These are phyloP conservation scores for Champsocephalus gunnari DNA, from an alignment of 2,797 vertebrate genomes.

Conservation along the genomic window DNA sequence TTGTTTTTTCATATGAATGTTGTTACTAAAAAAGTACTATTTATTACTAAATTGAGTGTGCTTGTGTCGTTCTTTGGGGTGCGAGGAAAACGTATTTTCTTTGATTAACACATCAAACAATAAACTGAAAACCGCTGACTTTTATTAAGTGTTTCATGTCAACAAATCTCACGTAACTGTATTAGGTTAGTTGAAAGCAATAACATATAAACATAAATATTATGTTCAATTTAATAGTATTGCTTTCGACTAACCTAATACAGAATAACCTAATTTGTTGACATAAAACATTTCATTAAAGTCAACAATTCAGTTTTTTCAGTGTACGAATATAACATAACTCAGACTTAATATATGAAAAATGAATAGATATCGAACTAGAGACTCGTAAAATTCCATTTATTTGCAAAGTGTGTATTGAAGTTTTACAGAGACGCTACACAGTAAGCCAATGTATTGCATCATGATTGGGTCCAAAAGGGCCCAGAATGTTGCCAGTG, in stretches of 20 bases:
- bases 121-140: too few species aligned
- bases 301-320: too few species aligned
- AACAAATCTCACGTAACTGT: too few species aligned
- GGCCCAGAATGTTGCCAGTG: constrained; percentile 16
- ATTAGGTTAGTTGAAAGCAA: too few species aligned
- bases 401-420: constrained; percentile 54
- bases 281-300: too few species aligned
- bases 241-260: too few species aligned
- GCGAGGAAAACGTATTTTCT: background rate
- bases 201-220: too few species aligned
- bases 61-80: constrained; percentile 31
- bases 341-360: background rate
- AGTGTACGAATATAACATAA: too few species aligned
- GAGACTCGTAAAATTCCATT: constrained; percentile 55
- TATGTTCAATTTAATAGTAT: too few species aligned
- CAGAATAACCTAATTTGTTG: too few species aligned
- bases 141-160: too few species aligned
- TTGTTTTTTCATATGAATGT: constrained; percentile 61
- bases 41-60: constrained; percentile 70
- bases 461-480: constrained; percentile 37
- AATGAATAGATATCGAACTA: background rate
- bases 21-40: constrained; percentile 78
- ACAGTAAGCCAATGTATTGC: constrained; percentile 26
- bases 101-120: background rate
- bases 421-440: constrained; percentile 34